A percentile compares a stretch with the other conserved stretches of the same genome.
Evolutionary conservation across 2,113 vertebrate genomes (phyloP).

Genomic region (Poecilia latipinna): DNA sequence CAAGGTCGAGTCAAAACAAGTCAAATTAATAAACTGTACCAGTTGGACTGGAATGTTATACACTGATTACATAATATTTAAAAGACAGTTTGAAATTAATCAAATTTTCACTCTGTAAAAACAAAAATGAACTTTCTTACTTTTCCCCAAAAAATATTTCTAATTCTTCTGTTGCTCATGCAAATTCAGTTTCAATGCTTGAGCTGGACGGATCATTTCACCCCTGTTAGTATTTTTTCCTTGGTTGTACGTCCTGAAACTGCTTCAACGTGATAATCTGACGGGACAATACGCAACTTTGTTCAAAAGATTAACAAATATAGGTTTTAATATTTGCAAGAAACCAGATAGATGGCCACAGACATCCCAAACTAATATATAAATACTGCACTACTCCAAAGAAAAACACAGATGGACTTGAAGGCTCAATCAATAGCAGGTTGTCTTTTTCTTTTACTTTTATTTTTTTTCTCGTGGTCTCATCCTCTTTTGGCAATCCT

Average conservation of each 20-base stretch:
- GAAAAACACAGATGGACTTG: slow-evolving; percentile 44
- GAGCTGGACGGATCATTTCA: neutral
- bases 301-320: neutral
- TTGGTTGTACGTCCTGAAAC: neutral
- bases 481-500: slow-evolving; percentile 65
- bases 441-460: slow-evolving; percentile 27
- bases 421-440: slow-evolving; percentile 66
- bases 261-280: neutral
- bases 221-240: neutral
- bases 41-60: too few species aligned
- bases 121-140: too few species aligned
- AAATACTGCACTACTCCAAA: slow-evolving; percentile 18
- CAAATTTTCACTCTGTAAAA: too few species aligned
- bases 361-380: neutral
- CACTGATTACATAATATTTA: too few species aligned
- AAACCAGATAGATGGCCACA: neutral
- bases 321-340: neutral
- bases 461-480: slow-evolving; percentile 52
- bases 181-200: too few species aligned
- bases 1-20: too few species aligned
- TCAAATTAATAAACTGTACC: too few species aligned
- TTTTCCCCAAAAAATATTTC: too few species aligned
- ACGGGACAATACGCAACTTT: neutral
- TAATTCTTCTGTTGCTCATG: neutral
- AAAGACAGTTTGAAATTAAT: too few species aligned